Conservation (phyloP, 64 coral and sea anemone species). For the Actinia equina region DNA sequence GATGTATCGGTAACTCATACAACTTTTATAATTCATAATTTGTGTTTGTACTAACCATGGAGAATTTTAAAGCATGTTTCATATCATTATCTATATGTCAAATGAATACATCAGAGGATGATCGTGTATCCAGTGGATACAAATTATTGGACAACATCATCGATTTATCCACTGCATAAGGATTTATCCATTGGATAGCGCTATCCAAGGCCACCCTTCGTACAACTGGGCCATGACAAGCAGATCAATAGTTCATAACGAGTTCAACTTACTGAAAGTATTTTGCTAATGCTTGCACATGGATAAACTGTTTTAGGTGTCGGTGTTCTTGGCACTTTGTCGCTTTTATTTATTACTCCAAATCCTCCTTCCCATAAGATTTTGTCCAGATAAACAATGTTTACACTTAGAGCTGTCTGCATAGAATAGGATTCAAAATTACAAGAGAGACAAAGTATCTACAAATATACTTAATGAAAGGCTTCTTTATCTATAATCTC, state of each 20-base stretch:
- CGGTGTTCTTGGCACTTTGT: not conserved
- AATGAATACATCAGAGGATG: too few species aligned
- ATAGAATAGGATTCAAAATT: not conserved
- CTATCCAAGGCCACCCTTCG: too few species aligned
- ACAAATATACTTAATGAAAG: not conserved
- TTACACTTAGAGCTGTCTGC: conserved; percentile 40
- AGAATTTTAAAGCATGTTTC: too few species aligned
- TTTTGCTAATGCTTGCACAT: conserved; percentile 61
- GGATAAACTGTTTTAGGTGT: conserved; percentile 40
- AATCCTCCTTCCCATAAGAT: conserved; percentile 59
- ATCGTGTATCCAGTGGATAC: too few species aligned
- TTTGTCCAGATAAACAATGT: conserved; percentile 64
- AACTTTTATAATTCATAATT: too few species aligned
- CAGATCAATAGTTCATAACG: not conserved
- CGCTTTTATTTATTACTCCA: conserved; percentile 41
- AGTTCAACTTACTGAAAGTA: conserved; percentile 55
- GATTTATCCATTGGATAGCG: too few species aligned
- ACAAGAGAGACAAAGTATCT: not conserved
- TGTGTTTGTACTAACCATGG: too few species aligned
- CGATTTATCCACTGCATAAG: too few species aligned
- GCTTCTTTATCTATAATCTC: not conserved
- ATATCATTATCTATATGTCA: too few species aligned
- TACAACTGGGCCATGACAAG: too few species aligned
- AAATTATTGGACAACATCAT: too few species aligned
- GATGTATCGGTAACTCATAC: too few species aligned